These are phyloP conservation scores for Diorhabda sublineata DNA, from an alignment of 1,140 invertebrate species.

Conservation along the genomic window DNA sequence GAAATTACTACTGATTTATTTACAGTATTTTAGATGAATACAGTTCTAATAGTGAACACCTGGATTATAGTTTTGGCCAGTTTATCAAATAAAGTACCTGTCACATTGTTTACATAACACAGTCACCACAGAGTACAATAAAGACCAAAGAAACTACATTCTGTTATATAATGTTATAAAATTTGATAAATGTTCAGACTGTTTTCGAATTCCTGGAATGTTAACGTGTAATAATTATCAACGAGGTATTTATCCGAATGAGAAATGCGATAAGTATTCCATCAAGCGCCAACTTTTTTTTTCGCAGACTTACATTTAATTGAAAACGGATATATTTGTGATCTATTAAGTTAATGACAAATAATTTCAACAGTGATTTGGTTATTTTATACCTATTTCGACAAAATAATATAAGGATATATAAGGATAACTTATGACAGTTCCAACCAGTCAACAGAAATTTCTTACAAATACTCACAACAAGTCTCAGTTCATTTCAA, in stretches of 20 bases:
- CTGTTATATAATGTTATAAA: background rate
- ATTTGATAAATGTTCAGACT: slow-evolving; percentile 1
- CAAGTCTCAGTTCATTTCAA: no score
- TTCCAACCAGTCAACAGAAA: no score
- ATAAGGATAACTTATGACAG: no score
- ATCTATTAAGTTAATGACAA: background rate
- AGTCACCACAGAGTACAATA: background rate
- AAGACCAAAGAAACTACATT: background rate
- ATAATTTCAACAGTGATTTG: no score
- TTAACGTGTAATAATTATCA: background rate
- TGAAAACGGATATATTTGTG: background rate
- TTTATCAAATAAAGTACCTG: no score
- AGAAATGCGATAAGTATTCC: background rate
- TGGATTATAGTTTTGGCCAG: no score
- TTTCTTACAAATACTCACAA: no score
- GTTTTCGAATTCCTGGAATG: background rate
- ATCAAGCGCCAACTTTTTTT: background rate
- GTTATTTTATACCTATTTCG: no score
- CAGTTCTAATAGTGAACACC: no score
- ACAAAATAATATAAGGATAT: no score
- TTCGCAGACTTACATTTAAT: background rate
- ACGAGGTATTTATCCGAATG: background rate
- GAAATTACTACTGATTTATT: no score
- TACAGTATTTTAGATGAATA: no score
- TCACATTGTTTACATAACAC: background rate